Base-by-base conservation (phyloP, 2,113 vertebrate genomes). In the Todiramphus chloris region DNA sequence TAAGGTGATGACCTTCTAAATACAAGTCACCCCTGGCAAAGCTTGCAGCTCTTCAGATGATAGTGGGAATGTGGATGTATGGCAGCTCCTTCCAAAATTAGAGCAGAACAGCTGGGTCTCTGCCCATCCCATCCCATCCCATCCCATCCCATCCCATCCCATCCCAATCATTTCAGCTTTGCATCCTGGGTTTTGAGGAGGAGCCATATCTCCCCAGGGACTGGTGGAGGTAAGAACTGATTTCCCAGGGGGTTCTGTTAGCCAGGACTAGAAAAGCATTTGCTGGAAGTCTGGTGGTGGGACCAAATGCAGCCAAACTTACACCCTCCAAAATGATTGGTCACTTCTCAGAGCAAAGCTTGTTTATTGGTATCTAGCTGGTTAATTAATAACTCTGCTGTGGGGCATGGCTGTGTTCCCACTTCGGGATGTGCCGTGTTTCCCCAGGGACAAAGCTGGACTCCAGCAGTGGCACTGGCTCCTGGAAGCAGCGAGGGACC, bases 401-500 rank as follows among this genome's bases (percentile, higher is more conserved):
- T 3, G 8, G 24, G 41, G 28, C 16, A 33, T 6, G 31, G 7
- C 63, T 62, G 46, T 2, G 0, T 31, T 76, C 33, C 37, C 11
- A 3, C 27, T 43, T 59, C 0, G 4, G 33, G 20, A 20, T 0
- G 2, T 28, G 3, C 13, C 0, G 1, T 21, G 6, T n/a, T 10
- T 14, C 16, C 24, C 25, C 33, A 24, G 74, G 43, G 27, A 3
- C 30, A 27, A 4, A 35, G 35, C 33, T 0, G 3, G 9, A 25
- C 59, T 41, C 28, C 33, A 51, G 63, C 68, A 41, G 74, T 0
- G 4, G 15, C 2, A 6, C 41, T 30, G 48, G 21, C 31, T 69
- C 19, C 84, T 24, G 27, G 15, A 27, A 30, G 44, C 33, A 53
- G 12, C 0, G 0, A 5, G 24, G 20, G 50, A 19, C 44, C 23